A percentile compares a stretch with the other conserved stretches of the same genome.
These are phyloP conservation scores for Cyprinodon variegatus DNA, from an alignment of 2,113 vertebrate genomes.

Conservation along the genomic window DNA sequence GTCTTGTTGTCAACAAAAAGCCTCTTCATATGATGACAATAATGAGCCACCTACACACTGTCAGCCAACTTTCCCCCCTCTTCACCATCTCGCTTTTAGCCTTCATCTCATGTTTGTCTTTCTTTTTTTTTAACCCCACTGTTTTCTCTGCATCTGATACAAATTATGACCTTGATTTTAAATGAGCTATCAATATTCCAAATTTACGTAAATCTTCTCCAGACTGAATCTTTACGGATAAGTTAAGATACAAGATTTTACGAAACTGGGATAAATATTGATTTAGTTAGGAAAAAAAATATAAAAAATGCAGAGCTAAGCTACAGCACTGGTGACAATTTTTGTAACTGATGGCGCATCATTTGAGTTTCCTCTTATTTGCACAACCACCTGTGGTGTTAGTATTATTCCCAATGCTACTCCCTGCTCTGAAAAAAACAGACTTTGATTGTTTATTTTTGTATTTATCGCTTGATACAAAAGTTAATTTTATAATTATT, in stretches of 20 bases:
- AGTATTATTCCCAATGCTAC: too few species aligned
- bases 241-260: not conserved
- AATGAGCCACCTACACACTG: conserved; percentile 74
- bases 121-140: not conserved
- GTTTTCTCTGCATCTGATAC: conserved; percentile 43
- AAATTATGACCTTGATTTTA: conserved; percentile 22
- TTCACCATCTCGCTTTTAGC: conserved; percentile 47
- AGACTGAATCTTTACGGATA: not conserved
- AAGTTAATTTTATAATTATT: too few species aligned
- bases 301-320: too few species aligned
- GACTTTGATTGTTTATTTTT: too few species aligned
- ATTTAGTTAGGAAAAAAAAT: too few species aligned
- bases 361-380: not conserved
- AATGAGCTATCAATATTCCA: not conserved
- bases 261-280: not conserved
- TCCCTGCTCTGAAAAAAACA: too few species aligned
- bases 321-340: not conserved
- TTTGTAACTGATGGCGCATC: not conserved
- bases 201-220: not conserved
- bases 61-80: conserved; percentile 53
- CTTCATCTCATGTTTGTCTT: conserved; percentile 30
- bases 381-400: too few species aligned
- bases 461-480: too few species aligned
- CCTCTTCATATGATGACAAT: conserved; percentile 64
- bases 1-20: conserved; percentile 74